Percentiles rank a stretch among this genome's conserved stretches.
phyloP scores from a whole-genome alignment of 2,113 vertebrate genomes.

The Caranx ignobilis region DNA sequence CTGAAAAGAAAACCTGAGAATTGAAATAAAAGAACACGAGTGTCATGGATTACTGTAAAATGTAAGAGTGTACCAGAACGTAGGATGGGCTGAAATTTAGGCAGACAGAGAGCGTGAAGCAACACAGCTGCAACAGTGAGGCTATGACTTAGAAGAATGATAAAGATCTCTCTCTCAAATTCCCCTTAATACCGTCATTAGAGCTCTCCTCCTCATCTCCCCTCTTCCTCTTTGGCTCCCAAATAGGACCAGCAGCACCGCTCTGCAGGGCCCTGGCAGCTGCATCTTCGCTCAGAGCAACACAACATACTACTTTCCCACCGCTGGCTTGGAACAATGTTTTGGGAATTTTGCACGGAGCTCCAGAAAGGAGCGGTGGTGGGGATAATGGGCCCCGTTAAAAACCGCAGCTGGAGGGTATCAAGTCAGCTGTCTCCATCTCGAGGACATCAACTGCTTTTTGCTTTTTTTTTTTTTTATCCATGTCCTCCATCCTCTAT shows the following conservation, averaged over 20 bases:
- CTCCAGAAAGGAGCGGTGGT: constrained; percentile 52
- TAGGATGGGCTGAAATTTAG: not conserved
- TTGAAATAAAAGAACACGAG: not conserved
- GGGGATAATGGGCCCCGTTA: constrained; percentile 72
- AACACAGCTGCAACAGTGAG: constrained; percentile 56
- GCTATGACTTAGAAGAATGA: constrained; percentile 29
- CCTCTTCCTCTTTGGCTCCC: constrained; percentile 40
- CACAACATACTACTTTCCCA: constrained; percentile 65
- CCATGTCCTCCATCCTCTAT: constrained; percentile 10
- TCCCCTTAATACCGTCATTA: constrained; percentile 69
- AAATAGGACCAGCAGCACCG: constrained; percentile 45
- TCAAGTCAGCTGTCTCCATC: constrained; percentile 57
- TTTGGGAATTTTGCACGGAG: constrained; percentile 66
- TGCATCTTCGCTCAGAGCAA: constrained; percentile 57
- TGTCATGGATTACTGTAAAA: not conserved
- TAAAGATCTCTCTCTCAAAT: constrained; percentile 62
- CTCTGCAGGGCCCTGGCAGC: constrained; percentile 69
- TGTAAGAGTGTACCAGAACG: not conserved
- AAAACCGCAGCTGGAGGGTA: constrained; percentile 71
- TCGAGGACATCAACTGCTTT: constrained; percentile 45
- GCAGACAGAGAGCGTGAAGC: not conserved
- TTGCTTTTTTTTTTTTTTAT: constrained; percentile 31
- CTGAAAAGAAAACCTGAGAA: not conserved
- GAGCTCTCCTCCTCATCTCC: constrained; percentile 31
- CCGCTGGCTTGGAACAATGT: constrained; percentile 60